Conservation (phyloP, 2,113 vertebrate genomes). For the Saguinus imperator region DNA sequence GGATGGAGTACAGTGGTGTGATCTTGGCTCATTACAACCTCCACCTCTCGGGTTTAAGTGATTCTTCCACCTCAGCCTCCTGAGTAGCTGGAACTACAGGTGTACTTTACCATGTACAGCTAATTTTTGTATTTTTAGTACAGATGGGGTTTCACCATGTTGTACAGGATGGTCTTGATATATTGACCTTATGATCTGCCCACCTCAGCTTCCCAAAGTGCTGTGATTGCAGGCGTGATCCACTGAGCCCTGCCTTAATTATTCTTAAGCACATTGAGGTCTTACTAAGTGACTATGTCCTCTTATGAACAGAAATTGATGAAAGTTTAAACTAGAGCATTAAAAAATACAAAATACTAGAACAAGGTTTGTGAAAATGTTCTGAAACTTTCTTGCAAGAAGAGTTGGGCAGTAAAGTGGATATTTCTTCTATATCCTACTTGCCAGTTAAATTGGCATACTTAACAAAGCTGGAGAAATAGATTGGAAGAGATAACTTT, state of each 20-base stretch:
- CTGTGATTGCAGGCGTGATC: too few relatives aligned
- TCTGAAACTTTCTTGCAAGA: neutral
- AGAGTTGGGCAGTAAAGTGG: neutral
- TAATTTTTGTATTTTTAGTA: too few relatives aligned
- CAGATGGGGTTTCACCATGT: too few relatives aligned
- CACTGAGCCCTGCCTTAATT: neutral
- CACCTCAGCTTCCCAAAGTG: too few relatives aligned
- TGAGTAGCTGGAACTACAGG: too few relatives aligned
- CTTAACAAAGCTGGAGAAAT: constrained; percentile 33
- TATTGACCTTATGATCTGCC: too few relatives aligned
- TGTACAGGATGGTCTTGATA: too few relatives aligned
- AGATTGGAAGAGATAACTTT: constrained; percentile 42
- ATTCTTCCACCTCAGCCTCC: too few relatives aligned
- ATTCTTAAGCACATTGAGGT: neutral
- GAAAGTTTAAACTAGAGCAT: neutral
- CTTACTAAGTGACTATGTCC: neutral
- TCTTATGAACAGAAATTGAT: neutral
- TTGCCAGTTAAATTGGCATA: neutral
- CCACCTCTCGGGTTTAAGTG: too few relatives aligned
- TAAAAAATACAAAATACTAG: neutral
- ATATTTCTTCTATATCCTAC: neutral
- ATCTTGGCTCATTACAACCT: too few relatives aligned
- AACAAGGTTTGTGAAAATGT: neutral
- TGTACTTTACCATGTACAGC: too few relatives aligned
- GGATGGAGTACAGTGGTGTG: too few relatives aligned